Base-by-base conservation (phyloP, 2,888 invertebrate genomes). In the Philhelius pedissequus region DNA sequence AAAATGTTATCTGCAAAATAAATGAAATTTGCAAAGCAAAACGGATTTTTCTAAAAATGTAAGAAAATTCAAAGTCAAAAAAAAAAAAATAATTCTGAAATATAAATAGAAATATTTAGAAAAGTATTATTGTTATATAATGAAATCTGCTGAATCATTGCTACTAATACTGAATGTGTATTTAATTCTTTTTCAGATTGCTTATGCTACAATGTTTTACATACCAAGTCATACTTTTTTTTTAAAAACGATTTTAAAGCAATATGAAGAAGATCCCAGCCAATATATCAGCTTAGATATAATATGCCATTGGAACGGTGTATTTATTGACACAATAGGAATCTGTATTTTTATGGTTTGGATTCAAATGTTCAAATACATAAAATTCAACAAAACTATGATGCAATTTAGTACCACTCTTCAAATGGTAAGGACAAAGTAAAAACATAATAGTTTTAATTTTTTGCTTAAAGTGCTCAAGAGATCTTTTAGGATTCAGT, bases 381-480 rank as follows among this genome's bases (percentile, higher is more conserved):
- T 86, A 0, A 48, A 45, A 5, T 84, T 88, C 13, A 88, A 87
- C 56, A 88, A 83, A n/a, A 88, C 87, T 1, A 73, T 88, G 82
- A 38, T 71, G 27, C 77, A 86, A 50, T 86, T 88, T 15, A 43
- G 45, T 0, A 62, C 25, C 3, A 76, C 87, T 1, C 0, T 87
- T 15, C 20, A 45, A 7, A 43, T 40, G 75, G 88, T 88, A 35
- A 15, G 13, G 11, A 13, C 6, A 50, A 11, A 1, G 13, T 15
- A 3, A 25, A 25, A 3, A 25, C 3, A 25, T 25, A n/a, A n/a
- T n/a, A n/a, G n/a, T n/a, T n/a, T n/a, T n/a, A n/a, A n/a, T n/a
- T n/a, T n/a, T n/a, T n/a, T n/a, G n/a, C n/a, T 43, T 73, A 1
- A 7, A 88, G 88, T 81, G 86, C 32, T 43, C 54, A n/a, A 70